Conservation (phyloP, 1,140 invertebrate genomes). For the Zaprionus africanus region DNA sequence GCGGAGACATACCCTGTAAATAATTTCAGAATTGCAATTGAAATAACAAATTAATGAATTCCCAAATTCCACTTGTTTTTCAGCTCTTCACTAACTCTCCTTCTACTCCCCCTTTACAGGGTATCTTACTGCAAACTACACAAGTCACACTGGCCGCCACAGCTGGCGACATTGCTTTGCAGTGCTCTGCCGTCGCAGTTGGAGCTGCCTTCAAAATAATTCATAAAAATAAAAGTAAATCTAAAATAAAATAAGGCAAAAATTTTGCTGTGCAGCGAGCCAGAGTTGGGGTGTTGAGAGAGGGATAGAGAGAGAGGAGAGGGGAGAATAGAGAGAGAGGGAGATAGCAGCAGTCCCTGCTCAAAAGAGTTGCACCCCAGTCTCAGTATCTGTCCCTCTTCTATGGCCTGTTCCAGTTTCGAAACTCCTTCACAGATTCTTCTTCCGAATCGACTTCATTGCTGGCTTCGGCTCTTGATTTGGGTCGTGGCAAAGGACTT, state of each 20-base stretch:
- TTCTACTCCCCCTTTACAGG: constrained; percentile 8
- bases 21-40: background rate
- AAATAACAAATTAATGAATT: background rate
- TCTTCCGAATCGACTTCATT: constrained; percentile 1
- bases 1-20: constrained; percentile 13
- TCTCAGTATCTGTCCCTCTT: background rate
- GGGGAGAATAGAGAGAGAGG: constrained; percentile 3
- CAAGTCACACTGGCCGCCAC: background rate
- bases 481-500: constrained; percentile 75
- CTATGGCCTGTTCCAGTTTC: too few relatives aligned
- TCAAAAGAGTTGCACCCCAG: constrained; percentile 1
- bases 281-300: constrained; percentile 17
- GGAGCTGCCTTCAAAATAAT: constrained; percentile 45
- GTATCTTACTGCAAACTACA: background rate
- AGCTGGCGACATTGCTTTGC: background rate
- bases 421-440: background rate
- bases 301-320: background rate
- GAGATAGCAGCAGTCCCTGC: background rate
- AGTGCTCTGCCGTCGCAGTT: constrained; percentile 10
- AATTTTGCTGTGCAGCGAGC: background rate
- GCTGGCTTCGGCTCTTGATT: constrained; percentile 56
- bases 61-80: too few relatives aligned
- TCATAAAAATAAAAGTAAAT: constrained; percentile 53
- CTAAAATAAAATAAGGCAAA: constrained; percentile 31
- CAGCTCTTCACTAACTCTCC: too few relatives aligned